Percentiles rank a stretch among this genome's conserved stretches.
Conservation (phyloP, 35 echinoderm and acorn worm genomes). For the Lytechinus pictus region DNA sequence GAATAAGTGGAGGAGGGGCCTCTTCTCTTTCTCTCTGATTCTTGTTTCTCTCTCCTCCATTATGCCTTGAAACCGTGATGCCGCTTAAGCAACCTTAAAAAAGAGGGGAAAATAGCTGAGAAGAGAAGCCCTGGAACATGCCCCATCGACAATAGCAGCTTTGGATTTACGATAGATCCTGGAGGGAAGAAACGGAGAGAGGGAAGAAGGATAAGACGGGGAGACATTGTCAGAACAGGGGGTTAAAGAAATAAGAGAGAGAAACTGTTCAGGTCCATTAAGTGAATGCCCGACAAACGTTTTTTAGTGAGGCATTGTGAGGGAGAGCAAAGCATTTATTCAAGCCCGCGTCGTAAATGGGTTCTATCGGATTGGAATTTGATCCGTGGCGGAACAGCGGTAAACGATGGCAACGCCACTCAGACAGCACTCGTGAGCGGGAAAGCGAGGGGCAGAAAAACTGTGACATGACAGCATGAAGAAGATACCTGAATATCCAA, state of each 20-base stretch:
- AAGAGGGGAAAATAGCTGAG: background rate
- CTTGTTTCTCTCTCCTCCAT: background rate
- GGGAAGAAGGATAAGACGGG: background rate
- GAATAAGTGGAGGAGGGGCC: constrained; percentile 27
- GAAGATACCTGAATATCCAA: constrained; percentile 12
- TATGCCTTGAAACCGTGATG: constrained; percentile 32
- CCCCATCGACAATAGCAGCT: constrained; percentile 3
- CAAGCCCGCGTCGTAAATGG: constrained; percentile 39
- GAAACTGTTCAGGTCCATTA: constrained; percentile 51
- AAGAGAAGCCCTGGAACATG: constrained; percentile 9
- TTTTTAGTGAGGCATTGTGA: constrained; percentile 36
- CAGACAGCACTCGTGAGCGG: background rate
- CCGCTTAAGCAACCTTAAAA: constrained; percentile 33
- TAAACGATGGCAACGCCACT: constrained; percentile 24
- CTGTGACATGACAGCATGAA: background rate
- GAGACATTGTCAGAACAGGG: background rate
- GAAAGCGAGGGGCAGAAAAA: constrained; percentile 3
- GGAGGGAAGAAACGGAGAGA: background rate
- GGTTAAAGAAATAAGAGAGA: background rate
- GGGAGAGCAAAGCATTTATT: constrained; percentile 45
- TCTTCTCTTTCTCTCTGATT: constrained; percentile 26
- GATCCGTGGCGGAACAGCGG: constrained; percentile 54
- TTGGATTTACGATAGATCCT: background rate
- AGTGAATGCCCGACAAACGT: constrained; percentile 37
- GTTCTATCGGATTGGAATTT: constrained; percentile 47